Conservation (phyloP, 1,140 invertebrate species). For the Ridgeia piscesae region DNA sequence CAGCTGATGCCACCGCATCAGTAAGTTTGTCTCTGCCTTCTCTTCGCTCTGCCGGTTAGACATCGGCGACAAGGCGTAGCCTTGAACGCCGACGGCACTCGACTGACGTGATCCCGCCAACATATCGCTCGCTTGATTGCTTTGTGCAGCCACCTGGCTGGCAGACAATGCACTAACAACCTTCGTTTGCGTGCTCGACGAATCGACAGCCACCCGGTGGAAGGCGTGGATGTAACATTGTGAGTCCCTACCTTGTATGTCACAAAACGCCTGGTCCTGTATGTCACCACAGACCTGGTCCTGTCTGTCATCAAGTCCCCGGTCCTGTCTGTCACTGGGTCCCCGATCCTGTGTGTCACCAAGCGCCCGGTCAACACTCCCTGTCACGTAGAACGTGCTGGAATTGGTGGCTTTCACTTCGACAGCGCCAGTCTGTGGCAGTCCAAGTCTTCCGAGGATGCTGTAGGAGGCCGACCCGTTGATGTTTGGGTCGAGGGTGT, state of each 20-base stretch:
- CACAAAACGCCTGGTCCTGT: background rate
- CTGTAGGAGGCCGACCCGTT: slow-evolving; percentile 49
- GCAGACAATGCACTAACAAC: background rate
- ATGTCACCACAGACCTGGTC: background rate
- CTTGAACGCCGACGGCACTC: background rate
- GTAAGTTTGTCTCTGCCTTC: background rate
- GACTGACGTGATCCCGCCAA: background rate
- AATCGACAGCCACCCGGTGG: slow-evolving; percentile 14
- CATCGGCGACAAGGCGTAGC: background rate
- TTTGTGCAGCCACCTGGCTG: background rate
- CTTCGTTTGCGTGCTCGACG: background rate
- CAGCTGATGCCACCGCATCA: background rate
- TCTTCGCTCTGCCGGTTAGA: background rate
- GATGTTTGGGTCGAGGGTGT: slow-evolving; percentile 33
- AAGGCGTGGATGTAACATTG: slow-evolving; percentile 8
- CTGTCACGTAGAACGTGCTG: slow-evolving; percentile 54
- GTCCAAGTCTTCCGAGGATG: slow-evolving; percentile 58
- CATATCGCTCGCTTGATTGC: background rate
- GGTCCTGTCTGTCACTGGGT: background rate
- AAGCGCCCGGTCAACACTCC: slow-evolving; percentile 10
- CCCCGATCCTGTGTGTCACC: background rate
- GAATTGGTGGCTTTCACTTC: slow-evolving; percentile 38
- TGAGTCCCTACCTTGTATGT: background rate
- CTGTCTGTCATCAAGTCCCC: background rate
- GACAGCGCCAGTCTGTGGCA: slow-evolving; percentile 37